Evolutionary conservation across 2,888 invertebrate species (phyloP), one percentile per base, ranked within the genome.

Genomic region (Cantharis nigra): DNA sequence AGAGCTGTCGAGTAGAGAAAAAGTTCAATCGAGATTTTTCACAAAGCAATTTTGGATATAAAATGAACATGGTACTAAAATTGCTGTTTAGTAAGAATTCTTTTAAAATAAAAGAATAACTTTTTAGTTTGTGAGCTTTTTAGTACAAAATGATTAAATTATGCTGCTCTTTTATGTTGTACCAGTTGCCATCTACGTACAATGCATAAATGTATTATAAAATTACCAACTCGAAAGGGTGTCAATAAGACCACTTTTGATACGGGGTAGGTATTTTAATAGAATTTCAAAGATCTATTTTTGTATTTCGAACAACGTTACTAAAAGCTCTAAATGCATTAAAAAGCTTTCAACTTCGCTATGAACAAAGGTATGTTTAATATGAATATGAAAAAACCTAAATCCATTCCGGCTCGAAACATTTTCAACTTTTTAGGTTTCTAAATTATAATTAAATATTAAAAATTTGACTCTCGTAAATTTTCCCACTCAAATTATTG

Each of bases 121-220:
- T 78, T 83, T 82, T 70, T 77, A 85, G 83, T 86, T 85, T 84
- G 81, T 77, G 81, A 84, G 85, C 86, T 86, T 87, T 87, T 86
- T 85, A 86, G 86, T 80, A 81, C 74, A 78, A 80, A 79, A 79
- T 83, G 81, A 87, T 86, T 83, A 75, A 85, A 85, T 86, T 86
- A 87, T 79, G 77, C 80, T 82, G 81, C 81, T 85, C 86, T 86
- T 87, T 87, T 85, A 85, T 85, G 85, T 84, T 81, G 80, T 80
- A 84, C 82, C 84, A 85, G 83, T 86, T 84, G 82, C 85, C 83
- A 84, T 84, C 85, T 85, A 84, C 85, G 85, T 85, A 84, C 84
- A 85, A 85, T 85, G 83, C 82, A 84, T 85, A 85, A 85, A 86
- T 85, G 85, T 85, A 85, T 86, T 86, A 87, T 86, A 83, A 85